Conservation (phyloP, 2,888 invertebrate genomes). For the Sphecodes monilicornis region DNA sequence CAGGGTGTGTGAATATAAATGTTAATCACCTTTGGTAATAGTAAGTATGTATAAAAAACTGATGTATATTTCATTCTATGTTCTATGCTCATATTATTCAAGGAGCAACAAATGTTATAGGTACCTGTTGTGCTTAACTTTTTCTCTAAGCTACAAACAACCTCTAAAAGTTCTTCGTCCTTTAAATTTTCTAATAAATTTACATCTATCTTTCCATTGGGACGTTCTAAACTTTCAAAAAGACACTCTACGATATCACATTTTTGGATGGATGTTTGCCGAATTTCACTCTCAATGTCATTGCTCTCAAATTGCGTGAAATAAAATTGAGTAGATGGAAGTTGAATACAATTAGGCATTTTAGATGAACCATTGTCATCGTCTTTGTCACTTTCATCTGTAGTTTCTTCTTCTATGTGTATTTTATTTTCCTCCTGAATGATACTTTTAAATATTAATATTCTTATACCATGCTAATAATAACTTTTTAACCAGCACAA, state of each 20-base stretch:
- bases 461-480: neutral
- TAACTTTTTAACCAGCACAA: slow-evolving; percentile 25
- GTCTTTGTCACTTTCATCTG: slow-evolving; percentile 18
- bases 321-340: slow-evolving; percentile 68
- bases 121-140: slow-evolving; percentile 72
- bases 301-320: slow-evolving; percentile 54
- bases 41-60: slow-evolving; percentile 70
- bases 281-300: neutral
- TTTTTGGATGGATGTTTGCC: slow-evolving; percentile 27
- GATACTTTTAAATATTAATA: slow-evolving; percentile 3
- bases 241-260: slow-evolving; percentile 70
- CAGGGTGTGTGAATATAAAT: neutral
- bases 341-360: slow-evolving; percentile 4
- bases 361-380: neutral
- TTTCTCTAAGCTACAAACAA: slow-evolving; percentile 65
- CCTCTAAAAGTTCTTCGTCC: slow-evolving; percentile 65
- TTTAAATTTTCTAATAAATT: slow-evolving; percentile 68
- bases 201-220: slow-evolving; percentile 68
- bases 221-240: slow-evolving; percentile 70
- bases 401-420: slow-evolving; percentile 10
- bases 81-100: slow-evolving; percentile 71
- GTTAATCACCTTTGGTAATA: slow-evolving; percentile 73
- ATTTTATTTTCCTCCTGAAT: slow-evolving; percentile 32
- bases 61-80: slow-evolving; percentile 70
- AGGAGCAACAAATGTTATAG: slow-evolving; percentile 73